Evolutionary conservation across 2,888 invertebrate genomes (phyloP).

Genomic region (Phyto melanocephala): DNA sequence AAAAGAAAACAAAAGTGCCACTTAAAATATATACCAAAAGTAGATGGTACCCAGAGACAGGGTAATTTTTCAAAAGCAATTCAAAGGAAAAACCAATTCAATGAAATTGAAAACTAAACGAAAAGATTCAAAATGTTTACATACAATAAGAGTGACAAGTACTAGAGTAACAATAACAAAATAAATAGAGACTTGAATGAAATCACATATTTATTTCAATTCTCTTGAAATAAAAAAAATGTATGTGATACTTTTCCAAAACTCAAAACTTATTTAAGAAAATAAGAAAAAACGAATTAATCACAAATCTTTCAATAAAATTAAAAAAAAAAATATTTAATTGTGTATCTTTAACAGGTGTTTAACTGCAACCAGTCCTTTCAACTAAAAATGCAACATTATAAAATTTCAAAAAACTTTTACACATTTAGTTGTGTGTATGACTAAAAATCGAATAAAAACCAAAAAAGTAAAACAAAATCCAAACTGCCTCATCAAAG

Average conservation of each 20-base stretch:
- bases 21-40: not conserved
- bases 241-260: too few species aligned
- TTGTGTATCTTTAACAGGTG: too few species aligned
- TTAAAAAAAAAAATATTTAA: too few species aligned
- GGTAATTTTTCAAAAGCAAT: not conserved
- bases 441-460: not conserved
- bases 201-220: too few species aligned
- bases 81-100: slow-evolving; percentile 2
- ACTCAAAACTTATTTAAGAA: too few species aligned
- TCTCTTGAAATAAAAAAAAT: too few species aligned
- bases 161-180: not conserved
- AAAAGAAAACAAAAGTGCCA: not conserved
- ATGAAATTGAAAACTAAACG: slow-evolving; percentile 26
- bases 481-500: slow-evolving; percentile 41
- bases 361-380: not conserved
- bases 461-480: not conserved
- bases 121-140: not conserved
- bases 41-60: not conserved
- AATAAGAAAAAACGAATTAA: too few species aligned
- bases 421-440: not conserved
- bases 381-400: not conserved
- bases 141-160: not conserved
- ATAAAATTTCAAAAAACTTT: not conserved
- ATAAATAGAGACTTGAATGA: too few species aligned
- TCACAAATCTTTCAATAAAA: too few species aligned